Percentiles rank a stretch among this genome's conserved stretches.
Conservation (phyloP, 2,113 vertebrate species). For the Merops nubicus region DNA sequence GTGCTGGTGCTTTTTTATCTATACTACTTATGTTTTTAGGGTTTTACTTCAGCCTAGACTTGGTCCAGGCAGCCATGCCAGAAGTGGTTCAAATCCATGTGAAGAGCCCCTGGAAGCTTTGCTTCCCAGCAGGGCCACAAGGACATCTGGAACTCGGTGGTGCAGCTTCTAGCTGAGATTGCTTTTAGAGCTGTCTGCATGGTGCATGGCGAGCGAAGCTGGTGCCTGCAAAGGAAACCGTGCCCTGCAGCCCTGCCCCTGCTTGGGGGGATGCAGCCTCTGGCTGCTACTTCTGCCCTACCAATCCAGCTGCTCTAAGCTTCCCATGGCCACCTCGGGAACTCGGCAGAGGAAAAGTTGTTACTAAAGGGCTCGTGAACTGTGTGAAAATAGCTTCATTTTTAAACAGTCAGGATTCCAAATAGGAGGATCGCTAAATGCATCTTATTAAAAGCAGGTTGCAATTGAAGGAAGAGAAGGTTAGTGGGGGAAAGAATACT, state of each 20-base stretch:
- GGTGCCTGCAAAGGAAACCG: no score
- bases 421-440: no score
- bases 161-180: no score
- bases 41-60: not conserved
- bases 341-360: not conserved
- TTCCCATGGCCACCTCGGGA: not conserved
- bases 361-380: not conserved
- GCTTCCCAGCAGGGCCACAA: fast-evolving
- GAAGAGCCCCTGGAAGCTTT: not conserved
- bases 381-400: no score
- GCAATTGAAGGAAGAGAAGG: not conserved
- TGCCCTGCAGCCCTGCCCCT: no score
- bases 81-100: not conserved
- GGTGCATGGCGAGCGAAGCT: no score
- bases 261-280: no score
- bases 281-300: no score
- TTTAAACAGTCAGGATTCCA: no score
- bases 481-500: no score
- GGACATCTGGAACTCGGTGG: not conserved
- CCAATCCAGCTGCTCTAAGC: no score
- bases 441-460: not conserved
- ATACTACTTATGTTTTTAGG: not conserved
- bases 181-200: no score
- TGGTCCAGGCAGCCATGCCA: not conserved
- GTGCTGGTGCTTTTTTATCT: not conserved